Percentiles rank a stretch among this genome's conserved stretches.
These are phyloP conservation scores for Stercorarius parasiticus DNA, from an alignment of 2,113 vertebrate species.

Conservation along the genomic window DNA sequence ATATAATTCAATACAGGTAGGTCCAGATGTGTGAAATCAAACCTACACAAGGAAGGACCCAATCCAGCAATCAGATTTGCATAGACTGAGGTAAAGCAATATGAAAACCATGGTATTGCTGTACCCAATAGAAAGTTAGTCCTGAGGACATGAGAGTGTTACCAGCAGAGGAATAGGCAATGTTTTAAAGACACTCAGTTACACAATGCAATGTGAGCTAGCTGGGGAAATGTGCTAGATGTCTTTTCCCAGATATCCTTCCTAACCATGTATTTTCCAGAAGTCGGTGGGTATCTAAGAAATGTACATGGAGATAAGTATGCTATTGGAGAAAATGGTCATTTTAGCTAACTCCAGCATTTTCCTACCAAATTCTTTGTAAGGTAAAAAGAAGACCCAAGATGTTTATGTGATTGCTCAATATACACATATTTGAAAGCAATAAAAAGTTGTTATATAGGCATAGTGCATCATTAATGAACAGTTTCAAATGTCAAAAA, in stretches of 20 bases:
- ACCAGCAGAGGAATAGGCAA: neutral
- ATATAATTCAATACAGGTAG: neutral
- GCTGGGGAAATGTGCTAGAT: neutral
- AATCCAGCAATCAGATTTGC: neutral
- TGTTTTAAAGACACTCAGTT: neutral
- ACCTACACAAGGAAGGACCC: neutral
- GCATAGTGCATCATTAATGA: neutral
- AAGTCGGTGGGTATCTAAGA: neutral
- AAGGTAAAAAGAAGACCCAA: neutral
- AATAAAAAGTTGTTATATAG: neutral
- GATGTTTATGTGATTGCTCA: neutral
- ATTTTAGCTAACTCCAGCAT: neutral
- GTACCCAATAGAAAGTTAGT: neutral
- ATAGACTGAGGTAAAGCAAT: neutral
- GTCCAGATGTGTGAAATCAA: neutral
- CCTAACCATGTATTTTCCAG: neutral
- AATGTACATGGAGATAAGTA: neutral
- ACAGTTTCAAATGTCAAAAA: neutral
- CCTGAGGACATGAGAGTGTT: neutral
- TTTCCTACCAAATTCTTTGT: neutral
- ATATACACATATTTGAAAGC: neutral
- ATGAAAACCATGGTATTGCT: neutral
- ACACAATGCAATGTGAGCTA: neutral
- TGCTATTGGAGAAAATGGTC: neutral
- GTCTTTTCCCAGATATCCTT: neutral